Evolutionary conservation across 2,113 vertebrate species (phyloP), one percentile per base, ranked within the genome.

Genomic region (Amphiprion percula): DNA sequence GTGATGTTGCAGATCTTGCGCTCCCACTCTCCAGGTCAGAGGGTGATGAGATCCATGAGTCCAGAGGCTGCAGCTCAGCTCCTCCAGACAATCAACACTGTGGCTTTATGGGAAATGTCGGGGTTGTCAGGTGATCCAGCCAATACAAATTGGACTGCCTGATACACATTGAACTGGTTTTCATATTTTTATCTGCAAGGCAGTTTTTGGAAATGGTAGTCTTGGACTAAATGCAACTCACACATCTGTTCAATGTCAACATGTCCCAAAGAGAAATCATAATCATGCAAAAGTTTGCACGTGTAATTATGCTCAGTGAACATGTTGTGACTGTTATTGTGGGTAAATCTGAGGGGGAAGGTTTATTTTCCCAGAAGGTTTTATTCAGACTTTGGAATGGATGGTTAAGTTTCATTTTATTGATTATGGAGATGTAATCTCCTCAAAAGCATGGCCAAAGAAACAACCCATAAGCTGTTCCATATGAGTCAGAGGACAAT

Each of bases 391-490:
- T 30, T 61, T 44, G 68, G 52, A 69, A 65, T 87, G 68, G 80
- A 68, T 83, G 73, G 59, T 78, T 55, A 74, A 47, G 76, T 76
- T 75, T 85, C 23, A 67, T 84, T 86, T 83, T 89, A 93, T 93
- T 91, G 90, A 93, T 94, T 91, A 93, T 92, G 89, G 85, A 90
- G 90, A 93, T 94, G 87, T 85, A 93, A 95, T 93, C 87, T 91
- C 83, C 85, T 84, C 65, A 89, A 94, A 92, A 93, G 93, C 91
- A 78, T 60, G 64, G 70, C 70, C 70, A 81, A 67, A 77, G 71
- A 86, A 90, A 89, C 83, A 85, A 84, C 64, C 74, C 72, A 65
- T 85, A 88, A 91, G 62, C 82, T 77, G 68, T 68, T 82, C 77
- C 74, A 82, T 81, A 83, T 89, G 85, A 87, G 60, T 87, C 75